Conservation (phyloP, 92 coral and sea anemone species). For the Bergia sp. region DNA sequence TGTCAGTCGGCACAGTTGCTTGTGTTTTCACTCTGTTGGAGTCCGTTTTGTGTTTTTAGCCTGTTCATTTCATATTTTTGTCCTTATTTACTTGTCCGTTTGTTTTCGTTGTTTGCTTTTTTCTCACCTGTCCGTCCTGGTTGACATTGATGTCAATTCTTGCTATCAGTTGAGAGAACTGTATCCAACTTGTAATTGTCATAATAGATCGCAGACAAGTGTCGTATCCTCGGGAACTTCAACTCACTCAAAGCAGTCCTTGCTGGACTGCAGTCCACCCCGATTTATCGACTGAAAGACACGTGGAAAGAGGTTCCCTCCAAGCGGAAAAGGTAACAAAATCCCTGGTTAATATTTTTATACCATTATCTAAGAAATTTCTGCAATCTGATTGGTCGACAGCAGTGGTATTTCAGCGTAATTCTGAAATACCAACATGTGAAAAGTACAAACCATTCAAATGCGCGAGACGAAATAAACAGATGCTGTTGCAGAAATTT, state of each 20-base stretch:
- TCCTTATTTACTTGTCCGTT: neutral
- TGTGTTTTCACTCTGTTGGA: no score
- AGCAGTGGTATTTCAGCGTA: no score
- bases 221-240: conserved; percentile 87
- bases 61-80: neutral
- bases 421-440: no score
- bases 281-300: conserved; percentile 91
- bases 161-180: neutral
- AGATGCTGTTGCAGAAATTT: no score
- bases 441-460: no score
- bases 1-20: neutral
- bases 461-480: no score
- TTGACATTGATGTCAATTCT: neutral
- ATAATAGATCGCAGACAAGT: conserved; percentile 91
- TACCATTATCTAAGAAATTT: no score
- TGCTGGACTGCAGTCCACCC: conserved; percentile 96
- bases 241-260: conserved; percentile 96
- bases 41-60: no score
- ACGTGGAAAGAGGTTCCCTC: conserved; percentile 98
- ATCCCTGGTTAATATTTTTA: no score
- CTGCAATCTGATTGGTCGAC: no score
- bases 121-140: neutral
- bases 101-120: neutral
- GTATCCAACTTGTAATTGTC: neutral
- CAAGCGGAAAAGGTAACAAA: conserved; percentile 87